phyloP scores from a whole-genome alignment of 92 coral and sea anemone genomes.

The Epizoanthus illoricatus region DNA sequence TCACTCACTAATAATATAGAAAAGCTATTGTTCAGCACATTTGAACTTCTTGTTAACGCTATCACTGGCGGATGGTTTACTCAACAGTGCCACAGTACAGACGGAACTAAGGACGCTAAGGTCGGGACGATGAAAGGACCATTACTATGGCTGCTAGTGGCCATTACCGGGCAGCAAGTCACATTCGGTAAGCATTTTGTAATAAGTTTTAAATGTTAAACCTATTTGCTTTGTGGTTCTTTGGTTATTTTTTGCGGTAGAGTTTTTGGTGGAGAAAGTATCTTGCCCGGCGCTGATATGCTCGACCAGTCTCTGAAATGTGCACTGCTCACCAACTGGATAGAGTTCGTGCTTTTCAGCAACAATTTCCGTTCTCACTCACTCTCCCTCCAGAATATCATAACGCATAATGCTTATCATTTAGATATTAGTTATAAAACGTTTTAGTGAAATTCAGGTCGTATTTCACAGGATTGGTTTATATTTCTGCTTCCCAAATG shows the following conservation, averaged over 20 bases:
- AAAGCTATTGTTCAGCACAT: conserved; percentile 7
- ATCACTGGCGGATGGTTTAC: background rate
- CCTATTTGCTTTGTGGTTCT: background rate
- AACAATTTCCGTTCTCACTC: no score
- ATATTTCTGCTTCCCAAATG: no score
- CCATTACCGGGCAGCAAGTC: background rate
- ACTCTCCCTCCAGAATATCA: no score
- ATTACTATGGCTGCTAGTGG: conserved; percentile 5
- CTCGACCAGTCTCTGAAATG: no score
- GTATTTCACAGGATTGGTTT: no score
- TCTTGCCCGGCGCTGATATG: no score
- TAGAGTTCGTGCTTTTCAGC: no score
- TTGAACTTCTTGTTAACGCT: background rate
- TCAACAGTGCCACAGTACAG: background rate
- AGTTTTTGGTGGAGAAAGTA: background rate
- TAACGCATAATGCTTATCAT: no score
- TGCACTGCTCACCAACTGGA: no score
- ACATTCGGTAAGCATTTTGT: conserved; percentile 7
- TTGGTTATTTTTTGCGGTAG: background rate
- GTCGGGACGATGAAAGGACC: background rate
- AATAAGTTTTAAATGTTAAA: background rate
- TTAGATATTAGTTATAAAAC: no score
- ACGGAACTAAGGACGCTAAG: background rate
- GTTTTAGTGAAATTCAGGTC: no score
- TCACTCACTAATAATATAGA: background rate